A percentile compares a stretch with the other conserved stretches of the same genome.
phyloP scores from a whole-genome alignment of 1,140 invertebrate genomes.

The Venturia canescens region DNA sequence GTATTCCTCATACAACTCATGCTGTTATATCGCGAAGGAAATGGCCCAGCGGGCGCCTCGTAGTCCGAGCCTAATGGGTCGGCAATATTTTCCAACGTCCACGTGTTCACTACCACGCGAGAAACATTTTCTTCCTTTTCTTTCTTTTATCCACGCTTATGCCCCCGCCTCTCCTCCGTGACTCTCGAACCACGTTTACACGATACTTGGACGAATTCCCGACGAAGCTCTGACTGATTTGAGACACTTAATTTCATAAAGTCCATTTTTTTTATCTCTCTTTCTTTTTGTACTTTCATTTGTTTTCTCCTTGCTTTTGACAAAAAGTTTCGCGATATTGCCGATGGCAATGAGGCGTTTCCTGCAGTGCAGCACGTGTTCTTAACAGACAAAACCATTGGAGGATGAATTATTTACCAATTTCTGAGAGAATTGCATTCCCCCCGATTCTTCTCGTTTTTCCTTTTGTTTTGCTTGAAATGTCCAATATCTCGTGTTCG shows the following conservation, averaged over 20 bases:
- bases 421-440: neutral
- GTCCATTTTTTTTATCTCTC: too few species aligned
- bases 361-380: neutral
- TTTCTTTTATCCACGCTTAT: neutral
- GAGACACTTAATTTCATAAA: conserved; percentile 1
- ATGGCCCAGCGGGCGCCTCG: conserved; percentile 40
- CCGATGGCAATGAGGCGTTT: neutral
- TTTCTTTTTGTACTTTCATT: neutral
- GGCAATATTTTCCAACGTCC: conserved; percentile 35
- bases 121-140: neutral
- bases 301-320: neutral
- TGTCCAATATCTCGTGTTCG: neutral
- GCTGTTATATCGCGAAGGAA: conserved; percentile 32
- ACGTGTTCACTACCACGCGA: neutral
- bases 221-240: neutral
- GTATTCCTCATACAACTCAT: conserved; percentile 34
- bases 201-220: neutral
- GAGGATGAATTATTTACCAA: conserved; percentile 4
- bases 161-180: neutral
- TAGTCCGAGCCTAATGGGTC: conserved; percentile 42
- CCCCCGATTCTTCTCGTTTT: too few species aligned
- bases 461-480: neutral
- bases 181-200: neutral
- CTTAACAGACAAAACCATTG: conserved; percentile 7
- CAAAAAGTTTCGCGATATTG: neutral